phyloP scores from a whole-genome alignment of 1,140 invertebrate species.

The Chrysoperla carnea region DNA sequence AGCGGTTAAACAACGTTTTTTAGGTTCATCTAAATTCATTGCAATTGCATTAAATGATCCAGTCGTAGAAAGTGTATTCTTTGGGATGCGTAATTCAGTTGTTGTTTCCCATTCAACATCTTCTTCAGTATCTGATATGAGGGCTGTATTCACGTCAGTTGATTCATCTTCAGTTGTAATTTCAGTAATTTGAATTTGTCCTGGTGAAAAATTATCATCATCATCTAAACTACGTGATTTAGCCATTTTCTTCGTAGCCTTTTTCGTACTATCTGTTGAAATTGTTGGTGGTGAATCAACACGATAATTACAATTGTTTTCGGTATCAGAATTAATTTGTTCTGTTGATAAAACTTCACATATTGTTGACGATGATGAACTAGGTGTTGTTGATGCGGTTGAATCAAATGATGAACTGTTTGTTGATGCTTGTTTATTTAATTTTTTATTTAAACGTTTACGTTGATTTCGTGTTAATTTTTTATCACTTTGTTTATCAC shows the following conservation, averaged over 20 bases:
- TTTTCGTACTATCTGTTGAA: conserved; percentile 12
- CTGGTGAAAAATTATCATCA: conserved; percentile 18
- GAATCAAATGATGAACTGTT: no score
- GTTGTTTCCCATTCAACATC: conserved; percentile 30
- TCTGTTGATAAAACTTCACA: neutral
- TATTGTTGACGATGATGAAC: no score
- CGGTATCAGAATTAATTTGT: neutral
- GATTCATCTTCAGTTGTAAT: conserved; percentile 16
- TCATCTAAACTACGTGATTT: conserved; percentile 37
- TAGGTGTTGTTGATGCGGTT: no score
- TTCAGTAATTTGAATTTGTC: conserved; percentile 26
- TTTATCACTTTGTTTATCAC: no score
- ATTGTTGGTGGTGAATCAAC: conserved; percentile 29
- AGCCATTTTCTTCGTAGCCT: conserved; percentile 7
- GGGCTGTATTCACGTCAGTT: conserved; percentile 17
- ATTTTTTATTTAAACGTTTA: no score
- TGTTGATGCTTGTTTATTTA: no score
- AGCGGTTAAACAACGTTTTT: conserved; percentile 17
- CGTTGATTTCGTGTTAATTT: no score
- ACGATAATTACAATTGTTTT: conserved; percentile 5
- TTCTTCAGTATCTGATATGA: conserved; percentile 35
- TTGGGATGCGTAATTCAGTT: conserved; percentile 16
- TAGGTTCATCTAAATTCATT: conserved; percentile 17
- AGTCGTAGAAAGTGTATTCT: conserved; percentile 7
- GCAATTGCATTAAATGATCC: conserved; percentile 18